Evolutionary conservation across 1,140 invertebrate species (phyloP), one percentile per base, ranked within the genome.

Genomic region (Cherax quadricarinatus): DNA sequence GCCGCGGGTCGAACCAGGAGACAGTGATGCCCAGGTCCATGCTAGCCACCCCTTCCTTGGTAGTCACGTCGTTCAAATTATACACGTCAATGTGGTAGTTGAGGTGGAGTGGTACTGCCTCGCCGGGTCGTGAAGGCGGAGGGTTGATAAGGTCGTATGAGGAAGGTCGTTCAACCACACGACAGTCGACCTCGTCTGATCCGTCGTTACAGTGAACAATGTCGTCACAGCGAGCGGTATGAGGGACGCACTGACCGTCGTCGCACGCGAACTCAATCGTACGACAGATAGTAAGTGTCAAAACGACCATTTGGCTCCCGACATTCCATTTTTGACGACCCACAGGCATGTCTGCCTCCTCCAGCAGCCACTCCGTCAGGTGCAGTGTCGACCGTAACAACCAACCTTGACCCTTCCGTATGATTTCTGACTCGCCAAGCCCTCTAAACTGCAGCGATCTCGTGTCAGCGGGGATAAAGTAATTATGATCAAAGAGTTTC

Each of bases 1-100:
- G 86, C 14, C 93, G 80, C 30, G 93, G 90, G 70, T 93, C 93
- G 60, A 88, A 92, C 93, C 93, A 93, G 24, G 66, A 73, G 62
- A 93, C 70, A 30, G 89, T 93, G 9, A 93, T 85, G 30, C 93
- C 93, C 62, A 93, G 49, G 62, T 93, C 93, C 75, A 93, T 93
- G 57, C 88, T 78, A 10, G 93, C 90, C 41, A 30, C 88, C 6
- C 86, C 93, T 30, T 79, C 81, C 16, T 89, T 70, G 14, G 93
- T 88, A 12, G 93, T 93, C 30, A 93, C 85, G 57, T 91, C 81
- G 10, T 86, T 81, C 82, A 93, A n/a, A 70, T 93, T 86, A 66
- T 93, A 93, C 14, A 93, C 93, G 66, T 93, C 90, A 7, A 93
- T 88, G 83, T 93, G 93, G 83, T 93, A 93, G 10, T 51, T 51